Evolutionary conservation across 2,113 vertebrate genomes (phyloP), one percentile per base, ranked within the genome.

Genomic region (Lepidothrix coronata): DNA sequence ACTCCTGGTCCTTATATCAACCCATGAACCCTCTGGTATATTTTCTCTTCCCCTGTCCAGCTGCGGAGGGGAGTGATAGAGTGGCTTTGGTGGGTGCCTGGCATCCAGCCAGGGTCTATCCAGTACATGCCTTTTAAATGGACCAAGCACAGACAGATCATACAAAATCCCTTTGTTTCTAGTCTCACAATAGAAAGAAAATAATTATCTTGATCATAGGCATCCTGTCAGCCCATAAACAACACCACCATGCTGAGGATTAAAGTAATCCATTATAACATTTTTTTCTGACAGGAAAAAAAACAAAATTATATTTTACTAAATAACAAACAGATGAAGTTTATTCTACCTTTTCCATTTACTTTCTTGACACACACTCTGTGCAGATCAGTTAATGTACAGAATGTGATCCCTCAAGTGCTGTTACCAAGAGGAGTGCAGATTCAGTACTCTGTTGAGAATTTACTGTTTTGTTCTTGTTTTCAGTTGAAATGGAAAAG

Each of bases 1-100:
- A 22, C n/a, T 41, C n/a, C 55, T 19, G 25, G 21, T 62, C 17
- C 48, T 68, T 48, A 75, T 68, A 25, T 33, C 52, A 74, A 37
- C 10, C 14, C 21, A 28, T 20, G 3, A 20, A 63, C 10, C 2
- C 12, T 35, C 31, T 35, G 3, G 48, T 25, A 31, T 21, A 65
- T 35, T 57, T 63, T 77, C 21, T 63, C 30, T 76, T 76, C 5
- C 3, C 17, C 18, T 43, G 25, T 16, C 18, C 30, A 20, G 14
- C 4, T 37, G 25, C 43, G 14, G 30, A 83, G 30, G 21, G 8
- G 9, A 49, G 8, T 20, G 79, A 76, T 9, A 27, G 41, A 55
- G 48, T 7, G 5, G 35, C 8, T 35, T 70, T 0, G 0, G 25
- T 41, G 30, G n/a, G 21, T 54, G 55, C 21, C 48, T 0, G 0